Evolutionary conservation across 2,888 invertebrate species (phyloP).

Genomic region (Diabrotica balteata): DNA sequence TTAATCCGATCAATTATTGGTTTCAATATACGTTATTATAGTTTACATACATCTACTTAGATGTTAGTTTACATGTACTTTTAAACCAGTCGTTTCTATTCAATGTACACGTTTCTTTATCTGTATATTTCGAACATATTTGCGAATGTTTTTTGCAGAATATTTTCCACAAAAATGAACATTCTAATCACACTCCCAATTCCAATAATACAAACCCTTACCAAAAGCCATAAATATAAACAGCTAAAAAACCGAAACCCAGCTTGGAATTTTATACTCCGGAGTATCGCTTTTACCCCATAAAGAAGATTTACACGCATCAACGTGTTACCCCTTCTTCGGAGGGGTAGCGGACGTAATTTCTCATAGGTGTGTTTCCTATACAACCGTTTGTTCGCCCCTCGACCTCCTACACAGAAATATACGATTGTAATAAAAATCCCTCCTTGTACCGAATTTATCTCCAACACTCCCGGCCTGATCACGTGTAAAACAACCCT

Average conservation of each 20-base stretch:
- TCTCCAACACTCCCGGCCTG: conserved; percentile 43
- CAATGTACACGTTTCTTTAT: no score
- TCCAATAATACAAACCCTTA: conserved; percentile 8
- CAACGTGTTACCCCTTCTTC: conserved; percentile 6
- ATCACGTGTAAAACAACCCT: conserved; percentile 50
- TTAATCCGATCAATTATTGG: no score
- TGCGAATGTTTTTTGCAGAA: no score
- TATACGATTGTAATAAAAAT: conserved; percentile 39
- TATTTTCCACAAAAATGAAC: not conserved
- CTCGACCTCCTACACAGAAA: conserved; percentile 11
- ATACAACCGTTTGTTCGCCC: conserved; percentile 28
- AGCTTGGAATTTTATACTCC: conserved; percentile 10
- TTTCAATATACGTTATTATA: no score
- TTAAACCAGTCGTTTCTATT: no score
- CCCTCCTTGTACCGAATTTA: conserved; percentile 36
- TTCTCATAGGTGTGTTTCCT: conserved; percentile 21
- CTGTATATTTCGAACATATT: no score
- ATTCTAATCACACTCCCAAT: conserved; percentile 11
- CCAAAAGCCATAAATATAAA: conserved; percentile 12
- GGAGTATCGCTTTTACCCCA: conserved; percentile 10
- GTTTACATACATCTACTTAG: no score
- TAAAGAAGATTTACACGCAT: conserved; percentile 16
- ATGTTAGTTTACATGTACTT: no score
- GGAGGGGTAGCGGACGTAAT: conserved; percentile 11
- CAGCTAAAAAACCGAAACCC: conserved; percentile 7